Evolutionary conservation across 1,140 invertebrate species (phyloP).

Genomic region (Eumeta japonica): DNA sequence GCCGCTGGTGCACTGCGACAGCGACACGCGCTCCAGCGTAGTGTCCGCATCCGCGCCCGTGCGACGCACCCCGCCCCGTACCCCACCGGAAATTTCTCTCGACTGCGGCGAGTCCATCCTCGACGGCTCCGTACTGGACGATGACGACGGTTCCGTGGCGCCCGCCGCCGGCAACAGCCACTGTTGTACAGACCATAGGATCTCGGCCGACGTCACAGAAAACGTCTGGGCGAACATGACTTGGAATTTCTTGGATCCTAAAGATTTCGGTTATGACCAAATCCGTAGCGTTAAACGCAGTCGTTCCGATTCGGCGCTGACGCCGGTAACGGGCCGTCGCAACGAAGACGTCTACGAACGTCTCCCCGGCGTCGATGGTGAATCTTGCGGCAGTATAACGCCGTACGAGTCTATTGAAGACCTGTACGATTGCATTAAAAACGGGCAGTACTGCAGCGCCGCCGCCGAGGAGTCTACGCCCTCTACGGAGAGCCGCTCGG

Average conservation of each 20-base stretch:
- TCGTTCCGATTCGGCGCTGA: slow-evolving; percentile 47
- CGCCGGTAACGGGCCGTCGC: slow-evolving; percentile 26
- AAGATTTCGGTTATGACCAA: slow-evolving; percentile 49
- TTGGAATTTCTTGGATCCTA: slow-evolving; percentile 51
- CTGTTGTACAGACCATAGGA: slow-evolving; percentile 47
- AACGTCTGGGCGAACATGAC: slow-evolving; percentile 53
- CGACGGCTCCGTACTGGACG: slow-evolving; percentile 31
- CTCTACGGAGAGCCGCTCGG: slow-evolving; percentile 39
- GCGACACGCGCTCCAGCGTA: slow-evolving; percentile 25
- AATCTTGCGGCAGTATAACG: slow-evolving; percentile 48
- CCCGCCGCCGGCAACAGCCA: slow-evolving; percentile 41
- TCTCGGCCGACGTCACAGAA: slow-evolving; percentile 42
- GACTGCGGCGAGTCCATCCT: slow-evolving; percentile 33
- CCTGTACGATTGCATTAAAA: slow-evolving; percentile 53
- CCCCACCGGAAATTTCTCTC: slow-evolving; percentile 38
- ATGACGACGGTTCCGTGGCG: slow-evolving; percentile 29
- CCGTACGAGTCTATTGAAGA: slow-evolving; percentile 56
- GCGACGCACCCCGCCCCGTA: slow-evolving; percentile 29
- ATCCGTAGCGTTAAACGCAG: slow-evolving; percentile 44
- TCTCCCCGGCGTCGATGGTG: slow-evolving; percentile 32
- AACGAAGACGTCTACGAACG: slow-evolving; percentile 50
- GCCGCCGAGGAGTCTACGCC: slow-evolving; percentile 40
- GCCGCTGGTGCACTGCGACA: background rate
- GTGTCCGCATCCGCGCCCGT: slow-evolving; percentile 29
- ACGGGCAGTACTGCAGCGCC: slow-evolving; percentile 33